Percentiles rank a stretch among this genome's conserved stretches.
Evolutionary conservation across 1,140 invertebrate species (phyloP).

Genomic region (Drosophila guanche): DNA sequence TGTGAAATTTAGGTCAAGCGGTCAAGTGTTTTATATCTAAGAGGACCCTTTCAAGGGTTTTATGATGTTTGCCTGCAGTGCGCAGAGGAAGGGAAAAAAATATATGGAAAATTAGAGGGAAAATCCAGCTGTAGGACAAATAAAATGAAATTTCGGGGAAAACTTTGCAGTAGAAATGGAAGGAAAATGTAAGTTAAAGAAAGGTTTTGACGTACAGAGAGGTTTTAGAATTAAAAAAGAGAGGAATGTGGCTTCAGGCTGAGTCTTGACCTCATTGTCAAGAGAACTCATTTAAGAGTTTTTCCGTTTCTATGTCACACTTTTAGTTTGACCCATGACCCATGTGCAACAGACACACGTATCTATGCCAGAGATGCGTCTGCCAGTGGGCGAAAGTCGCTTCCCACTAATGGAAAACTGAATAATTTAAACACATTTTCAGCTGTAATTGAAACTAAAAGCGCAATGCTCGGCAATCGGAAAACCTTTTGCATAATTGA

Average conservation of each 20-base stretch:
- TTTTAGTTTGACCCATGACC: too few species aligned
- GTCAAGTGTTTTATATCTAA: constrained; percentile 67
- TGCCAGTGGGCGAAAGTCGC: constrained; percentile 3
- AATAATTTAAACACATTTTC: constrained; percentile 48
- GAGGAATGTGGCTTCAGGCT: too few species aligned
- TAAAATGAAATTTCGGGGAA: constrained; percentile 15
- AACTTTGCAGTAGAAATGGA: background rate
- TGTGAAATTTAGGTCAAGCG: constrained; percentile 73
- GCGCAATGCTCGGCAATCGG: constrained; percentile 3
- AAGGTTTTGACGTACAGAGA: too few species aligned
- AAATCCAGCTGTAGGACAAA: background rate
- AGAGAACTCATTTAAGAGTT: too few species aligned
- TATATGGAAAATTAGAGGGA: background rate
- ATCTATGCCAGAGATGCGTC: constrained; percentile 26
- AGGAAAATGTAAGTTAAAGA: too few species aligned
- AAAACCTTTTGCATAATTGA: constrained; percentile 40
- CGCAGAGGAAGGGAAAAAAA: constrained; percentile 5
- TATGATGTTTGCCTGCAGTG: constrained; percentile 63
- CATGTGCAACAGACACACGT: background rate
- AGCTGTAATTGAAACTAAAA: constrained; percentile 47
- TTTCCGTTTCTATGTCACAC: too few species aligned
- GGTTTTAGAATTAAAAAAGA: too few species aligned
- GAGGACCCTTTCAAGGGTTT: constrained; percentile 47
- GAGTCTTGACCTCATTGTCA: too few species aligned
- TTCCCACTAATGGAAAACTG: constrained; percentile 28